Percentiles rank a stretch among this genome's conserved stretches.
phyloP scores from a whole-genome alignment of 53 echinoderm and acorn worm species.

The Echinometra lucunter region DNA sequence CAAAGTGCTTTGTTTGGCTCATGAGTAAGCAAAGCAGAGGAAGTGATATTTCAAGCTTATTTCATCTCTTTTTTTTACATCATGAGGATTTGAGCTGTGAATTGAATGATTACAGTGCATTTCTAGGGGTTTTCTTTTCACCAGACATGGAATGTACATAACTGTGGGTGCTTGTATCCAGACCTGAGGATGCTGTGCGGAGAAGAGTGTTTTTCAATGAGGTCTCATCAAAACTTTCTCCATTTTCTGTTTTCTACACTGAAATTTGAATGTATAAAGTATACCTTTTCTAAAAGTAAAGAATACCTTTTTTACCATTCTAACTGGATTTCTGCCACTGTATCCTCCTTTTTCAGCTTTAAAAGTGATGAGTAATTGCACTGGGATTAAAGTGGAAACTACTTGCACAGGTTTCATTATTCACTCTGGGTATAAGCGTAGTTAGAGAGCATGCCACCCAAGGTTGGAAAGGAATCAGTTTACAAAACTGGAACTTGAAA shows the following conservation, averaged over 20 bases:
- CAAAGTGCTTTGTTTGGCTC: slow-evolving; percentile 39
- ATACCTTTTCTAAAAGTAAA: neutral
- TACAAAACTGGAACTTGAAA: neutral
- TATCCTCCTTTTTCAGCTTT: neutral
- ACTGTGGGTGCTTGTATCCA: neutral
- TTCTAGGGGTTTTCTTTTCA: neutral
- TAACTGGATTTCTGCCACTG: neutral
- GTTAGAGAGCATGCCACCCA: neutral
- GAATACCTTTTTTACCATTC: neutral
- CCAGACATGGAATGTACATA: neutral
- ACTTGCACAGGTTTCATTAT: neutral
- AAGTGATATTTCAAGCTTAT: slow-evolving; percentile 33
- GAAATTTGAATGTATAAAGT: neutral
- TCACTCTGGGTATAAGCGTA: neutral
- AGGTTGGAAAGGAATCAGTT: neutral
- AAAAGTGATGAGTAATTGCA: neutral
- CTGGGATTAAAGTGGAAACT: neutral
- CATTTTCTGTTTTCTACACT: neutral
- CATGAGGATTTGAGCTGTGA: slow-evolving; percentile 26
- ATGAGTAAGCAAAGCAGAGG: slow-evolving; percentile 49
- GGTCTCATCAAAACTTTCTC: neutral
- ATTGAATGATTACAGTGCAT: slow-evolving; percentile 40
- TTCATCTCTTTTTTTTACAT: neutral
- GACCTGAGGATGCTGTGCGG: neutral
- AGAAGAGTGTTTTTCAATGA: neutral